Percentiles rank a stretch among this genome's conserved stretches.
These are phyloP conservation scores for Mola mola DNA, from an alignment of 2,113 vertebrate genomes.

Conservation along the genomic window DNA sequence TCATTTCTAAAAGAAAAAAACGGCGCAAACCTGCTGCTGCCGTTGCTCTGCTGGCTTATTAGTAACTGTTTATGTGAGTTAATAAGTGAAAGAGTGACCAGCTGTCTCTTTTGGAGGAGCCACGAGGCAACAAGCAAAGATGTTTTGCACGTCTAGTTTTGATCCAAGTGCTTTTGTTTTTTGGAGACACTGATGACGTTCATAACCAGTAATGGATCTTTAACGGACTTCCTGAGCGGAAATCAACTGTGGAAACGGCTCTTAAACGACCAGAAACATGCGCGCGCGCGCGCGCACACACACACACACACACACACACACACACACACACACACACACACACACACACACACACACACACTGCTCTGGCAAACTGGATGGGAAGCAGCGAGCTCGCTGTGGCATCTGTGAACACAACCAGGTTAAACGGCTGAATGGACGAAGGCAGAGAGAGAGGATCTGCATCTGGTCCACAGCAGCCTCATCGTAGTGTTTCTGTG, in stretches of 20 bases:
- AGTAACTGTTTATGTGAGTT: conserved; percentile 36
- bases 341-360: neutral
- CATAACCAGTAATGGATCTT: neutral
- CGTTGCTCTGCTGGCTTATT: conserved; percentile 16
- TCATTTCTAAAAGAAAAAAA: conserved; percentile 32
- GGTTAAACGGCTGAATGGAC: conserved; percentile 3
- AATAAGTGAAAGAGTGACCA: conserved; percentile 44
- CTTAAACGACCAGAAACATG: conserved; percentile 13
- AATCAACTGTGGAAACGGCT: neutral
- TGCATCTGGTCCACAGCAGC: neutral
- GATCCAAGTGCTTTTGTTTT: conserved; percentile 1
- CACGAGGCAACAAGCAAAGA: too few relatives aligned
- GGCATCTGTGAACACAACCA: conserved; percentile 2
- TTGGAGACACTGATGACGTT: neutral
- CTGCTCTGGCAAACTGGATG: too few relatives aligned
- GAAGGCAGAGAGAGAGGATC: neutral
- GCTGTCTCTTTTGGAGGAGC: neutral
- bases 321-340: neutral
- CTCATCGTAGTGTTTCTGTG: neutral
- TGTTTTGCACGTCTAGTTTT: neutral
- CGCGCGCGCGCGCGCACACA: neutral
- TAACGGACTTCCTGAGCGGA: conserved; percentile 10
- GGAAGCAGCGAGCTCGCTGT: conserved; percentile 11
- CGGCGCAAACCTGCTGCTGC: conserved; percentile 2
- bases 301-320: neutral